These are phyloP conservation scores for Heliconius charithonia DNA, from an alignment of 2,888 invertebrate genomes.

Conservation along the genomic window DNA sequence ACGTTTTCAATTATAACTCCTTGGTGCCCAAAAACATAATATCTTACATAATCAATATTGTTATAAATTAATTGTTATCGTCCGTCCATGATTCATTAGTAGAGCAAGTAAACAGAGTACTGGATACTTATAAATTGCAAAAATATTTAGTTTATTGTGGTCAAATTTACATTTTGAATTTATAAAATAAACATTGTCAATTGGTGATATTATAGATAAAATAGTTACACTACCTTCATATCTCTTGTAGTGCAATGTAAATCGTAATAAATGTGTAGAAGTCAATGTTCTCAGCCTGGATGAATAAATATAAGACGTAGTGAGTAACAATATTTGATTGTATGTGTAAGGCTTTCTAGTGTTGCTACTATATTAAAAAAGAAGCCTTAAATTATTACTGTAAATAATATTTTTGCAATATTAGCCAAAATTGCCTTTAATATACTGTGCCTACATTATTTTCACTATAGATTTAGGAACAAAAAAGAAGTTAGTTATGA, in stretches of 20 bases:
- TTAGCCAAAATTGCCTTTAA: conserved; percentile 25
- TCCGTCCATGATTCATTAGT: conserved; percentile 33
- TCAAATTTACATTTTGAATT: conserved; percentile 2
- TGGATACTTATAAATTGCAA: not conserved
- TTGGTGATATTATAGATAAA: conserved; percentile 9
- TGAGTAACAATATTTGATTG: not conserved
- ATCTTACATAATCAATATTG: not conserved
- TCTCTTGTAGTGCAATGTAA: not conserved
- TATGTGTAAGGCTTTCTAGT: not conserved
- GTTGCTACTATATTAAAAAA: conserved; percentile 3
- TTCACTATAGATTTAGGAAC: not conserved
- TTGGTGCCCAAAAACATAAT: conserved; percentile 13
- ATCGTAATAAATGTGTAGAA: not conserved
- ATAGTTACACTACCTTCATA: not conserved
- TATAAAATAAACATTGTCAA: not conserved
- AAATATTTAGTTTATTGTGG: not conserved
- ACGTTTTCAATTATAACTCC: not conserved
- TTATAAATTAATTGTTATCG: conserved; percentile 23
- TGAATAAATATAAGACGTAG: not conserved
- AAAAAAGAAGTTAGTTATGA: not conserved
- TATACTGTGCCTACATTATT: conserved; percentile 15
- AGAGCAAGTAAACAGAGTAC: not conserved
- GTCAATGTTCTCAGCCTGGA: not conserved
- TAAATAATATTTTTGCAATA: conserved; percentile 20
- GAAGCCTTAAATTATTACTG: conserved; percentile 5